Evolutionary conservation across 2,113 vertebrate species (phyloP).

Genomic region (Pitta sordida): DNA sequence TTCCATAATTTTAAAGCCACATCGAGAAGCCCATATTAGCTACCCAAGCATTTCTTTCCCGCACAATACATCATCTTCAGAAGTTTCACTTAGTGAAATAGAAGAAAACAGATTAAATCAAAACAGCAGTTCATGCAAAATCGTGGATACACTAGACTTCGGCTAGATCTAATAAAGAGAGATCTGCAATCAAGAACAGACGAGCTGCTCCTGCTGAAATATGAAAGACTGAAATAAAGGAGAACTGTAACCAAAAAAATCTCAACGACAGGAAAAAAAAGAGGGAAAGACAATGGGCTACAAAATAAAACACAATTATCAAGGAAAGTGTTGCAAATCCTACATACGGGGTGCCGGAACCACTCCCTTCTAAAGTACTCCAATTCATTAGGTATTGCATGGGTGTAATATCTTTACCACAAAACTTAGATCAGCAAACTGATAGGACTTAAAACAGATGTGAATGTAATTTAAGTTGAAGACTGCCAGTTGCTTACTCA

Average conservation of each 20-base stretch:
- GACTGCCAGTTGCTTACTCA: not conserved
- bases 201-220: not conserved
- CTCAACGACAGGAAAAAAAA: not conserved
- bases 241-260: not conserved
- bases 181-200: not conserved
- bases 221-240: not conserved
- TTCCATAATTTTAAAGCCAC: not conserved
- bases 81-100: not conserved
- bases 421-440: slow-evolving; percentile 27
- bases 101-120: not conserved
- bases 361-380: not conserved
- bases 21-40: not conserved
- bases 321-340: not conserved
- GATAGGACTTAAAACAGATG: slow-evolving; percentile 31
- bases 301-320: not conserved
- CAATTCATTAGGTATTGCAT: slow-evolving; percentile 10
- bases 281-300: not conserved
- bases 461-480: not conserved
- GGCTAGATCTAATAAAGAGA: not conserved
- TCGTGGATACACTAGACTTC: not conserved
- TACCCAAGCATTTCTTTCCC: not conserved
- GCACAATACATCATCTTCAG: not conserved
- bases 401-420: slow-evolving; percentile 6
- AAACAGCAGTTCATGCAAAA: not conserved
- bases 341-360: not conserved